Evolutionary conservation across 2,113 vertebrate genomes (phyloP).

Genomic region (Neopipo cinnamomea): DNA sequence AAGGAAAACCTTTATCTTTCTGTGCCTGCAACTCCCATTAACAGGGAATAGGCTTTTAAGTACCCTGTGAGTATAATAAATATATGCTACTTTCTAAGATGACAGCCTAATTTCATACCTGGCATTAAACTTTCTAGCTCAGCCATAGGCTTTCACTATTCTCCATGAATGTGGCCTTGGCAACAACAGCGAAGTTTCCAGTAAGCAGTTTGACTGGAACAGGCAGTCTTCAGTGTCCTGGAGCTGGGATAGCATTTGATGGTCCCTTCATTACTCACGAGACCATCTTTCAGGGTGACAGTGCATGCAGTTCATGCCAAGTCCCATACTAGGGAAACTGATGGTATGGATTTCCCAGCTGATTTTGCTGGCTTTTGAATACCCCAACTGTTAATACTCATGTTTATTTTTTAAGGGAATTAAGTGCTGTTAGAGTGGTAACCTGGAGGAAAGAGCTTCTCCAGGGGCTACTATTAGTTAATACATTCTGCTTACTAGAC

Average conservation of each 20-base stretch:
- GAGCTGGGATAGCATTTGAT: background rate
- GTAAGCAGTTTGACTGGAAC: conserved; percentile 40
- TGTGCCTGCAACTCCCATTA: conserved; percentile 6
- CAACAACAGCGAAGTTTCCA: conserved; percentile 34
- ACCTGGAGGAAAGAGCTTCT: background rate
- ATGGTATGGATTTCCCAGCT: conserved; percentile 12
- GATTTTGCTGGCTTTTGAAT: background rate
- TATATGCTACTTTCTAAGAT: background rate
- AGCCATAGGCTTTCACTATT: background rate
- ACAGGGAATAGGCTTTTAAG: background rate
- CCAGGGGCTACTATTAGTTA: background rate
- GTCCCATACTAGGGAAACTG: background rate
- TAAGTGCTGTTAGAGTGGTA: conserved; percentile 3
- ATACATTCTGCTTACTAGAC: background rate
- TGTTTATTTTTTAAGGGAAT: conserved; percentile 14
- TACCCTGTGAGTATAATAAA: background rate
- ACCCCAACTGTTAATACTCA: background rate
- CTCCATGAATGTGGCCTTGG: conserved; percentile 21
- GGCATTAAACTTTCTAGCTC: conserved; percentile 19
- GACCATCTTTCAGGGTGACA: background rate
- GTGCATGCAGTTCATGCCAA: background rate
- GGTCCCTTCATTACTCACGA: background rate
- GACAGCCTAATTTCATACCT: conserved; percentile 47
- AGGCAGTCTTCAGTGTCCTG: conserved; percentile 17
- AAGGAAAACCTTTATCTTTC: background rate